phyloP scores from a whole-genome alignment of 1,140 invertebrate species.

The Aphaenogaster floridana region DNA sequence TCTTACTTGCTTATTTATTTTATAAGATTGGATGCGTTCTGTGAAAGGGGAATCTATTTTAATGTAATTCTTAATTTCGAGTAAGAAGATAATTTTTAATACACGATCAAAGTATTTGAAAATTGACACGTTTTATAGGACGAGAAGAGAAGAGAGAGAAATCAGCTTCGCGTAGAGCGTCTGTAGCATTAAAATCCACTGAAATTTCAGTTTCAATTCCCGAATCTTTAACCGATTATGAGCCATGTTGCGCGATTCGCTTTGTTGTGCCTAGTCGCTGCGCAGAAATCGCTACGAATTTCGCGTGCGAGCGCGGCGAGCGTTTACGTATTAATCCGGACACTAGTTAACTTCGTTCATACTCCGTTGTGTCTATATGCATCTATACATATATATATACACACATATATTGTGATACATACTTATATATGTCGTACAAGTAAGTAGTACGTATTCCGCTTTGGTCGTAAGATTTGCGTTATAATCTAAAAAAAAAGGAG shows the following conservation, averaged over 20 bases:
- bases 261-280: constrained; percentile 57
- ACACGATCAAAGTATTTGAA: background rate
- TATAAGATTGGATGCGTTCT: background rate
- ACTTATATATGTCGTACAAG: constrained; percentile 40
- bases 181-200: constrained; percentile 7
- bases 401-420: constrained; percentile 48
- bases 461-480: constrained; percentile 48
- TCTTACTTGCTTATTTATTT: no score
- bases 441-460: constrained; percentile 50
- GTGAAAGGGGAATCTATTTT: background rate
- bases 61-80: background rate
- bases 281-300: constrained; percentile 20
- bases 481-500: constrained; percentile 33
- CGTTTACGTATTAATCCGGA: constrained; percentile 28
- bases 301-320: constrained; percentile 30
- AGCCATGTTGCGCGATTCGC: constrained; percentile 55
- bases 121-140: background rate
- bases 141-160: background rate
- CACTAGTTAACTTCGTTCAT: constrained; percentile 35
- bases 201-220: constrained; percentile 8
- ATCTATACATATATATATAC: constrained; percentile 19
- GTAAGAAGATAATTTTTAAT: constrained; percentile 9
- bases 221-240: constrained; percentile 52
- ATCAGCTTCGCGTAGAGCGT: background rate
- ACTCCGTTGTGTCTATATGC: constrained; percentile 27